These are phyloP conservation scores for Ptychodera flava DNA, from an alignment of 35 echinoderm and acorn worm species.

Conservation along the genomic window DNA sequence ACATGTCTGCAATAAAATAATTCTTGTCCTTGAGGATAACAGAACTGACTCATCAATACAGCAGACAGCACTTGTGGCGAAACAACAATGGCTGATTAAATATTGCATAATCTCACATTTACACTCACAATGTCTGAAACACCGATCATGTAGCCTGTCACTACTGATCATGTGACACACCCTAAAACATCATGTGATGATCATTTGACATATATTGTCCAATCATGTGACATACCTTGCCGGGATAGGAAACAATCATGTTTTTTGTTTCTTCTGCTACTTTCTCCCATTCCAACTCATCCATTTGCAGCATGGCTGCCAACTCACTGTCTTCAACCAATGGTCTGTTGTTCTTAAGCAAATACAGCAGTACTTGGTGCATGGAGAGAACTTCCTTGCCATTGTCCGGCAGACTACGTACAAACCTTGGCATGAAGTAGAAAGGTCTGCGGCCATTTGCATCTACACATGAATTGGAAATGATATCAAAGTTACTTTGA, in stretches of 20 bases:
- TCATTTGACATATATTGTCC: not conserved
- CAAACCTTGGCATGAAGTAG: slow-evolving; percentile 95
- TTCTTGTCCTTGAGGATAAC: no score
- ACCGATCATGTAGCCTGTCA: no score
- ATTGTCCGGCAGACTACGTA: slow-evolving; percentile 79
- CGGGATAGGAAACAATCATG: slow-evolving; percentile 70
- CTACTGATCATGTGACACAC: not conserved
- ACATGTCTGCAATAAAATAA: no score
- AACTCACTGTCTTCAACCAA: slow-evolving; percentile 44
- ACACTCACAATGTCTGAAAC: no score
- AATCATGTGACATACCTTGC: slow-evolving; percentile 51
- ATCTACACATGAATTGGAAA: no score
- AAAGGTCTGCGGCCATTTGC: slow-evolving; percentile 55
- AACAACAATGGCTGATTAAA: no score
- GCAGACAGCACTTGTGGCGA: no score
- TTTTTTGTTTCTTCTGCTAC: slow-evolving; percentile 53
- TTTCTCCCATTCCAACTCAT: slow-evolving; percentile 47
- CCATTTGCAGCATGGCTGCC: slow-evolving; percentile 33
- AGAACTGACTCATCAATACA: no score
- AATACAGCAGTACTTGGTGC: slow-evolving; percentile 85
- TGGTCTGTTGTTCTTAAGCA: slow-evolving; percentile 54
- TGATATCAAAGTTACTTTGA: no score
- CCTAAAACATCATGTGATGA: not conserved
- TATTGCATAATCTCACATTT: no score
- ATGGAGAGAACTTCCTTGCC: slow-evolving; percentile 97